Percentiles rank a stretch among this genome's conserved stretches.
Conservation (phyloP, 2,113 vertebrate genomes). For the Entelurus aequoreus region DNA sequence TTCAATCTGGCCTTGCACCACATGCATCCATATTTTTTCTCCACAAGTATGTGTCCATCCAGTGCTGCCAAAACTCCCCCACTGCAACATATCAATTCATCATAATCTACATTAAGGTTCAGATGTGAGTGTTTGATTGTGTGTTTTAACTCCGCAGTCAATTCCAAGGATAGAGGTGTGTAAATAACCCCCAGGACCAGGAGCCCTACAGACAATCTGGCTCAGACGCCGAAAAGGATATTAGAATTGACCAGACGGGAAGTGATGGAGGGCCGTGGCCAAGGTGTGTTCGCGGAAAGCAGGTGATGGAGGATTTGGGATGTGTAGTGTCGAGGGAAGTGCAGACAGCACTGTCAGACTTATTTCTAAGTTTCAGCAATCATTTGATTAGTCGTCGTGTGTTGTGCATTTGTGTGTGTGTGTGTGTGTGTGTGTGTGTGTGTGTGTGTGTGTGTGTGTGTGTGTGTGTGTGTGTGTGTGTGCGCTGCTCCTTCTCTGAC, state of each 20-base stretch:
- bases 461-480: constrained; percentile 12
- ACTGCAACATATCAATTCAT: constrained; percentile 38
- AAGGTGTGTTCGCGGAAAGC: constrained; percentile 37
- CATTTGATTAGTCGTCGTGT: constrained; percentile 46
- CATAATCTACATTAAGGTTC: constrained; percentile 33
- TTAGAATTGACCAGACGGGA: constrained; percentile 37
- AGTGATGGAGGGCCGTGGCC: constrained; percentile 48
- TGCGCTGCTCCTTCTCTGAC: constrained; percentile 58
- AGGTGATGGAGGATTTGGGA: constrained; percentile 52
- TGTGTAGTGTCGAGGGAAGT: constrained; percentile 21
- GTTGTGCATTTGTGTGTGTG: constrained; percentile 12
- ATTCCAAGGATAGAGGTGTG: constrained; percentile 37
- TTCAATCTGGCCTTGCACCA: constrained; percentile 41
- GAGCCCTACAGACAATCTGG: constrained; percentile 41
- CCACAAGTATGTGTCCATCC: constrained; percentile 24
- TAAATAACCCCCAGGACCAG: constrained; percentile 40
- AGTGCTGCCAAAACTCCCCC: constrained; percentile 28
- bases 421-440: constrained; percentile 11
- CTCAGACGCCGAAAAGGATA: constrained; percentile 32
- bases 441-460: constrained; percentile 4
- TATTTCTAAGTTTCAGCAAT: constrained; percentile 43
- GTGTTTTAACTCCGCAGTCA: constrained; percentile 6
- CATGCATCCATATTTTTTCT: constrained; percentile 34
- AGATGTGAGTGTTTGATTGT: constrained; percentile 15
- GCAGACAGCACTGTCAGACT: constrained; percentile 37